Base-by-base conservation (phyloP, 2,113 vertebrate genomes). In the Amblyopsis rosae region DNA sequence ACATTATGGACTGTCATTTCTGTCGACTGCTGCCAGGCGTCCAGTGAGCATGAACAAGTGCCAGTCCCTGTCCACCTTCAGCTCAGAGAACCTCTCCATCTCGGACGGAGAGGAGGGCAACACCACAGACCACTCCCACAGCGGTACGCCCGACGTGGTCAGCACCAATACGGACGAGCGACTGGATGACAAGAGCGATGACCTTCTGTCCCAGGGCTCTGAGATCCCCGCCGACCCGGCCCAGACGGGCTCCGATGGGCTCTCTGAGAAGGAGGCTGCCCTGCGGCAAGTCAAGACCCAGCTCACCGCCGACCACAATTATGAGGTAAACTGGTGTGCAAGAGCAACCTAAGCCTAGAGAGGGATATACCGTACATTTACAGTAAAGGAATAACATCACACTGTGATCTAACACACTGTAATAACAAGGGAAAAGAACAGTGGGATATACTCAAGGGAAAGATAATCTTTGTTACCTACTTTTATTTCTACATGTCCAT, bases 61-160 rank as follows among this genome's bases (percentile, higher is more conserved):
- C 69, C 96, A 95, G 89, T 98, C 96, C 41, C 91, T 95, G 50
- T 96, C 95, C 33, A 96, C 94, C 68, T 96, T 96, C 90, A 98
- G 96, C 88, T 96, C 95, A 0, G 96, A 98, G 89, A 98, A 98
- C 77, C 82, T 95, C 54, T 94, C 93, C 0, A 92, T 93, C 0
- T 97, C 96, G 0, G 96, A 97, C 12, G 95, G 95, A 1, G 95
- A 96, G 74, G 95, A 96, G 87, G 96, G 96, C 10, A 96, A 95
- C 77, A 95, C 94, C 50, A 98, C 94, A 0, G 96, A 98, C 69
- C 95, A 95, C 69, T 96, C 96, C 32, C 95, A 95, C 72, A 96
- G 95, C 3, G 95, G 94, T 72, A 96, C 96, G 0, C 95, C 95
- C 0, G 95, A 98, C 54, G 95, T 96, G 73, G 94, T 95, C 83